phyloP scores from a whole-genome alignment of 2,888 invertebrate genomes.

The Erannis defoliaria region DNA sequence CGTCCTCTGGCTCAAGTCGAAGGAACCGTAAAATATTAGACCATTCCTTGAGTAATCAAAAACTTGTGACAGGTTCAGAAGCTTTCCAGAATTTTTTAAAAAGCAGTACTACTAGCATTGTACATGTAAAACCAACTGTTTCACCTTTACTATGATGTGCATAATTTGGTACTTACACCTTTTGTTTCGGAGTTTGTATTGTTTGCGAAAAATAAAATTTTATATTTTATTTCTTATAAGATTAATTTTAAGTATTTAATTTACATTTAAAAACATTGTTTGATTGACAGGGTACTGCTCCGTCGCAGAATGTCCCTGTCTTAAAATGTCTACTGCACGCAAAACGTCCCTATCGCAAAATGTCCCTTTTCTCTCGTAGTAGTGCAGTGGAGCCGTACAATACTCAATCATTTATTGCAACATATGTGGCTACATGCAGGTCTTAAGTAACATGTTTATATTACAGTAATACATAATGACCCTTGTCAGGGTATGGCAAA shows the following conservation, averaged over 20 bases:
- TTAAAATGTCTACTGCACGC: no score
- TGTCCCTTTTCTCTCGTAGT: no score
- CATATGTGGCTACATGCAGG: no score
- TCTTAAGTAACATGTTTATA: no score
- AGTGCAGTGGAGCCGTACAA: no score
- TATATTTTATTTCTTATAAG: not conserved
- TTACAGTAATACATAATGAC: no score
- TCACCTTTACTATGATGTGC: slow-evolving; percentile 23
- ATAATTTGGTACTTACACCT: slow-evolving; percentile 48
- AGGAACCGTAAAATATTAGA: slow-evolving; percentile 11
- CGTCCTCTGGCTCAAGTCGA: not conserved
- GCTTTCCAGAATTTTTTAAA: slow-evolving; percentile 71
- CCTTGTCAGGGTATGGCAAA: no score
- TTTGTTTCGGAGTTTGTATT: slow-evolving; percentile 44
- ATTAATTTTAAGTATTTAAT: not conserved
- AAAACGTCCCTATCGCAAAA: no score
- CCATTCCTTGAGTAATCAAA: slow-evolving; percentile 47
- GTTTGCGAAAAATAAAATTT: slow-evolving; percentile 49
- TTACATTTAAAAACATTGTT: no score
- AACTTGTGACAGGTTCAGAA: slow-evolving; percentile 70
- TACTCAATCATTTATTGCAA: no score
- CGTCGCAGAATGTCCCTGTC: no score
- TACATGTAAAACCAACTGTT: slow-evolving; percentile 34
- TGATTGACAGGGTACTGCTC: no score
- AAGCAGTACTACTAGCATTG: slow-evolving; percentile 56